Evolutionary conservation across 2,113 vertebrate species (phyloP), one percentile per base, ranked within the genome.

Genomic region (Phaetusa simplex): DNA sequence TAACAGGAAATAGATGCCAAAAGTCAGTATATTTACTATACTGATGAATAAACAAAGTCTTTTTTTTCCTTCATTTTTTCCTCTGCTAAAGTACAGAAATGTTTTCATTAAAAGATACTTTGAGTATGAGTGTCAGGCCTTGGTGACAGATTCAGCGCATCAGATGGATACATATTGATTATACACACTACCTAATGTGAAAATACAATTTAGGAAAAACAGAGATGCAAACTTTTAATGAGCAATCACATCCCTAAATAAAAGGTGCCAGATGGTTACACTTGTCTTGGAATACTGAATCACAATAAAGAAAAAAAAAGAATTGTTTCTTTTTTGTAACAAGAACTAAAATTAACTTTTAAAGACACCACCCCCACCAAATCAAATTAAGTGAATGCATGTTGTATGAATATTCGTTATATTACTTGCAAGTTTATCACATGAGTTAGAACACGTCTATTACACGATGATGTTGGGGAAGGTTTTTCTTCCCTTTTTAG

Each of bases 221-320:
- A 73, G 70, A 91, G 65, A 93, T 83, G 42, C 36, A 78, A 97
- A 97, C 90, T 86, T 93, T 69, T 93, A 97, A 96, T 65, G 95
- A 97, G 93, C 74, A 97, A 95, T 94, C 92, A 92, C 40, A 89
- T 43, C 43, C 88, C 82, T 69, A 83, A 58, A 87, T 67, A 88
- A 91, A 62, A 92, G 11, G 20, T n/a, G 21, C 78, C 94, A 96
- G 96, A 94, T 96, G 91, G 91, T 92, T 87, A 92, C 61, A 76
- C 50, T 77, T 91, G 38, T 40, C 42, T 90, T n/a, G 16, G 62
- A 97, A 62, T 66, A 93, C 15, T 76, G 62, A 55, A 85, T 30
- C 8, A 88, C 42, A 92, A 83, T 21, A 32, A 67, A 91, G 34
- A 17, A 45, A 53, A 34, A 50, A 61, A 27, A 45, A 43, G 40